Base-by-base conservation (phyloP, 2,888 invertebrate species). In the Tridacna crocea region DNA sequence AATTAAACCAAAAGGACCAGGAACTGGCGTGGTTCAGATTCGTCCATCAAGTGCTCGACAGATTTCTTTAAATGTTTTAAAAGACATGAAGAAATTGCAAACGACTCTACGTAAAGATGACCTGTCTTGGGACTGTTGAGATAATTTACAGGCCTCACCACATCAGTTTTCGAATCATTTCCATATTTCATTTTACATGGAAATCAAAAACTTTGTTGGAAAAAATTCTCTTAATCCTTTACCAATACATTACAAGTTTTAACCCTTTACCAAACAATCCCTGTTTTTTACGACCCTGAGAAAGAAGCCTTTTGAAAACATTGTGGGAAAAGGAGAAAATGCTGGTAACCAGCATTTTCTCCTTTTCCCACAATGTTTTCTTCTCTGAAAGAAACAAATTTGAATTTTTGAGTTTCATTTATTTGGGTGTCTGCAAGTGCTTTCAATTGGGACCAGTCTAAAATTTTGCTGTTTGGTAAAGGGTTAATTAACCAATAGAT, bases 41-140 rank as follows among this genome's bases (percentile, higher is more conserved):
- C 72, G 85, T 26, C 87, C 87, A 6, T 70, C 87, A 17, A 88
- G 90, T 84, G 87, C 87, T 15, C 79, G 84, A 11, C 84, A 88
- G 46, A 87, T 88, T 51, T 88, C 91, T 47, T 84, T 93, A 17
- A 91, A 90, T 75, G 91, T 94, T 65, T 88, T 93, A 47, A 92
- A 90, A 82, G 93, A 93, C 87, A 91, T 94, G 88, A 92, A 90
- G 82, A 92, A 93, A 82, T 89, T 94, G 76, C 94, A 94, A 85
- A 90, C 92, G 22, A 92, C 93, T 10, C 82, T 94, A 77, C 83
- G 93, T 48, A 92, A 91, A 82, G 93, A 94, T 82, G 94, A 94
- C 81, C 63, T 94, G n/a, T 85, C 87, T 70, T 94, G 94, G 93
- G 93, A 93, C 83, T 92, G 87, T 75, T 73, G 65, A 77, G 65